phyloP scores from a whole-genome alignment of 2,888 invertebrate species.

The Nipponacmea schrenckii region DNA sequence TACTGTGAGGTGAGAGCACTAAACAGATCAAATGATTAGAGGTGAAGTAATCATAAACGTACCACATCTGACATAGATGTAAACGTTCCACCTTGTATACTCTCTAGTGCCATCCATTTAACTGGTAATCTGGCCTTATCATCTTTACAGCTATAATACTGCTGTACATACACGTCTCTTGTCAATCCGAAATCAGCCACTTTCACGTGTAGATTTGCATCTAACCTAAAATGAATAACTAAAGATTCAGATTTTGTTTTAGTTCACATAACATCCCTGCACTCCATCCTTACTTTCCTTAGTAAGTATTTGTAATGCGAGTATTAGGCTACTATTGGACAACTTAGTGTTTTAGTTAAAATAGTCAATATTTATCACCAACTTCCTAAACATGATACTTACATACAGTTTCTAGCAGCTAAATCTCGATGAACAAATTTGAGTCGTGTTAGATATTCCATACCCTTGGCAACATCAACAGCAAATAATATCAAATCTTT shows the following conservation, averaged over 20 bases:
- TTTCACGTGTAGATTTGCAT: not conserved
- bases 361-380: too few relatives aligned
- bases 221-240: not conserved
- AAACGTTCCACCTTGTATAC: not conserved
- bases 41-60: too few relatives aligned
- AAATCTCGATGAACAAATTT: slow-evolving; percentile 70
- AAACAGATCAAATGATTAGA: too few relatives aligned
- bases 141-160: slow-evolving; percentile 6
- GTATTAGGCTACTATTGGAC: too few relatives aligned
- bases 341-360: too few relatives aligned
- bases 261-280: too few relatives aligned
- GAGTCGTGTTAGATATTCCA: slow-evolving; percentile 68
- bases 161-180: not conserved
- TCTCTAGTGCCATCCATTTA: not conserved
- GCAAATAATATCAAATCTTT: slow-evolving; percentile 66
- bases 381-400: too few relatives aligned
- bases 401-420: slow-evolving; percentile 71
- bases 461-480: slow-evolving; percentile 68
- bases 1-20: too few relatives aligned
- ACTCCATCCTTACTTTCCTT: too few relatives aligned
- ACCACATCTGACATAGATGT: slow-evolving; percentile 5
- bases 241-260: too few relatives aligned
- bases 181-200: slow-evolving; percentile 2
- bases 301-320: too few relatives aligned
- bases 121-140: not conserved